Conservation (phyloP, 2,113 vertebrate genomes). For the Ailurus styani region DNA sequence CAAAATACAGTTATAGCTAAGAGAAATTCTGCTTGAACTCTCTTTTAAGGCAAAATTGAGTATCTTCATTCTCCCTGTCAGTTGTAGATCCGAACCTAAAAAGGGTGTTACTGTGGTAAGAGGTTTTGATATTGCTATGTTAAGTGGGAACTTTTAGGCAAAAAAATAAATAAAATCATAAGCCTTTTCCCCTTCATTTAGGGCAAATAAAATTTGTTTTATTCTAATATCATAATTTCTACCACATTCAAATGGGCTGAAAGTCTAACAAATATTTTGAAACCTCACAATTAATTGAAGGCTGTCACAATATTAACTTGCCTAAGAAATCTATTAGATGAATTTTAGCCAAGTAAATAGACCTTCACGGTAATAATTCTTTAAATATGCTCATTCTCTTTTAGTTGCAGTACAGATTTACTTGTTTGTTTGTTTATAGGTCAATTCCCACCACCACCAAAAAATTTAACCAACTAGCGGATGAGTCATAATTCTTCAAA, state of each 20-base stretch:
- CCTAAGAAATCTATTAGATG: neutral
- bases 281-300: neutral
- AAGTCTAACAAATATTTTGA: neutral
- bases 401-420: constrained; percentile 20
- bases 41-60: neutral
- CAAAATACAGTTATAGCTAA: neutral
- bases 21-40: neutral
- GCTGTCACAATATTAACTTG: neutral
- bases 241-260: neutral
- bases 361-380: neutral
- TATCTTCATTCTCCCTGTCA: neutral
- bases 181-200: neutral
- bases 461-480: constrained; percentile 58
- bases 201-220: neutral
- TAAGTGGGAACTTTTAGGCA: neutral
- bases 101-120: neutral
- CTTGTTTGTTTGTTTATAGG: neutral
- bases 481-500: constrained; percentile 66
- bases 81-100: neutral
- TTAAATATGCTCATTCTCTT: constrained; percentile 28
- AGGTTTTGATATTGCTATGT: neutral
- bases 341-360: constrained; percentile 24
- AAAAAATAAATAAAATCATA: neutral
- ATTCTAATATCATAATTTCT: neutral
- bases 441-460: neutral